phyloP scores from a whole-genome alignment of 1,140 invertebrate species.

The Magallana ariakensis region DNA sequence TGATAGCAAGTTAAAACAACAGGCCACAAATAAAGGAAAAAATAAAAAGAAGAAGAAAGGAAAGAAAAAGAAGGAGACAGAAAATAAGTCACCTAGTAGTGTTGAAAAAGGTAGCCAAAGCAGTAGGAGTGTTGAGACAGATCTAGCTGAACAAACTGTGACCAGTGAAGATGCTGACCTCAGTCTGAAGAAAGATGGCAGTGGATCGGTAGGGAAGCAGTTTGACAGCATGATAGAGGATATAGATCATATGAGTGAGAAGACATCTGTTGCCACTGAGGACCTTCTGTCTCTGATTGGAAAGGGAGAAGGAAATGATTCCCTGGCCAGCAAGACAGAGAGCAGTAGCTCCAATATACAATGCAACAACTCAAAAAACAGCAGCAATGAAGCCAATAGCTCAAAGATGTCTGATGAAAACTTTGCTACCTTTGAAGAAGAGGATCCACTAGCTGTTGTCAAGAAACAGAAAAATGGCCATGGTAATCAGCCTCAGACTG shows the following conservation, averaged over 20 bases:
- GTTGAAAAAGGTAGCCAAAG: neutral
- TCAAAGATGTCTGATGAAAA: conserved; percentile 39
- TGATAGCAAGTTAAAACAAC: neutral
- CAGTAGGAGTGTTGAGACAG: neutral
- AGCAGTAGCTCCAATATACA: neutral
- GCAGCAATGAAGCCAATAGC: neutral
- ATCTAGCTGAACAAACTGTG: neutral
- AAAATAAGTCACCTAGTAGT: neutral
- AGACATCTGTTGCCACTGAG: conserved; percentile 30
- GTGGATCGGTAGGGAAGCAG: neutral
- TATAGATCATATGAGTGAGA: conserved; percentile 46
- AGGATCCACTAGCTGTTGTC: neutral
- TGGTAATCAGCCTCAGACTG: conserved; percentile 13
- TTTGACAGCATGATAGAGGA: conserved; percentile 44
- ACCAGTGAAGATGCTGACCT: neutral
- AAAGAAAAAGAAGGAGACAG: neutral
- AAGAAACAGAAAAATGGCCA: neutral
- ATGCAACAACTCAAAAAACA: neutral
- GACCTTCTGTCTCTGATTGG: conserved; percentile 30
- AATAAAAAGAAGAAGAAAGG: conserved; percentile 28
- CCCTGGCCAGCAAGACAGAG: neutral
- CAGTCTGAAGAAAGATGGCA: neutral
- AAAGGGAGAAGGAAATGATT: conserved; percentile 9
- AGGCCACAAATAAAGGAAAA: neutral
- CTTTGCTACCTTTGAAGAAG: conserved; percentile 39